A percentile compares a stretch with the other conserved stretches of the same genome.
These are phyloP conservation scores for Macrosoma leucophasiata DNA, from an alignment of 2,888 invertebrate species.

Conservation along the genomic window DNA sequence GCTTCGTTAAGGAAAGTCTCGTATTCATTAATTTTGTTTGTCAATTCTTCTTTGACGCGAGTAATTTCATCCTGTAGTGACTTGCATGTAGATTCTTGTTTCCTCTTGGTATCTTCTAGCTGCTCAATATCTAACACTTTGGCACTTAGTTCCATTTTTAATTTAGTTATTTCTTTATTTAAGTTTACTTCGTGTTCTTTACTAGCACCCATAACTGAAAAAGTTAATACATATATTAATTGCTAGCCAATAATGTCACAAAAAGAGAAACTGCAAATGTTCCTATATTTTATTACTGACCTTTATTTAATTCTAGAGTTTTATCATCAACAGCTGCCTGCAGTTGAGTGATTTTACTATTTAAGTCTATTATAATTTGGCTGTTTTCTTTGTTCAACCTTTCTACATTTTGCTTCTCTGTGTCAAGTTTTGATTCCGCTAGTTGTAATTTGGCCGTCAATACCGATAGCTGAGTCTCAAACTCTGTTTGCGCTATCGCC, in stretches of 20 bases:
- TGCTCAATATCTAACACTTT: slow-evolving; percentile 74
- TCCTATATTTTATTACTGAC: slow-evolving; percentile 34
- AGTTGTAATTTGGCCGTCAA: slow-evolving; percentile 71
- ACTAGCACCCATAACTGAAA: slow-evolving; percentile 59
- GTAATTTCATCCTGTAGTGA: slow-evolving; percentile 56
- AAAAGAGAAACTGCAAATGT: slow-evolving; percentile 9
- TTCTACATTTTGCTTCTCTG: slow-evolving; percentile 65
- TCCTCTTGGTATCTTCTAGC: slow-evolving; percentile 56
- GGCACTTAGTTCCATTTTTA: slow-evolving; percentile 73
- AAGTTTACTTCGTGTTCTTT: slow-evolving; percentile 69
- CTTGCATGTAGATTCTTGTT: slow-evolving; percentile 51
- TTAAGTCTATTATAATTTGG: slow-evolving; percentile 64
- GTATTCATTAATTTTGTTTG: slow-evolving; percentile 63
- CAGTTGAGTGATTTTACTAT: slow-evolving; percentile 59
- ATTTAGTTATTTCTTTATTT: slow-evolving; percentile 69
- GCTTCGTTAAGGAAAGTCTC: slow-evolving; percentile 59
- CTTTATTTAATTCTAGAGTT: slow-evolving; percentile 68
- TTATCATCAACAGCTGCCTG: slow-evolving; percentile 70
- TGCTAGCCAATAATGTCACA: slow-evolving; percentile 12
- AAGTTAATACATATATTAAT: slow-evolving; percentile 4
- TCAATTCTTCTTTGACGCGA: slow-evolving; percentile 52
- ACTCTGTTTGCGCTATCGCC: slow-evolving; percentile 78
- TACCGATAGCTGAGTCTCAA: slow-evolving; percentile 75
- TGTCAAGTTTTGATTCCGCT: slow-evolving; percentile 66
- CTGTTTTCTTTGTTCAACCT: slow-evolving; percentile 65